phyloP scores from a whole-genome alignment of 92 coral and sea anemone genomes.

The Siderastrea radians region DNA sequence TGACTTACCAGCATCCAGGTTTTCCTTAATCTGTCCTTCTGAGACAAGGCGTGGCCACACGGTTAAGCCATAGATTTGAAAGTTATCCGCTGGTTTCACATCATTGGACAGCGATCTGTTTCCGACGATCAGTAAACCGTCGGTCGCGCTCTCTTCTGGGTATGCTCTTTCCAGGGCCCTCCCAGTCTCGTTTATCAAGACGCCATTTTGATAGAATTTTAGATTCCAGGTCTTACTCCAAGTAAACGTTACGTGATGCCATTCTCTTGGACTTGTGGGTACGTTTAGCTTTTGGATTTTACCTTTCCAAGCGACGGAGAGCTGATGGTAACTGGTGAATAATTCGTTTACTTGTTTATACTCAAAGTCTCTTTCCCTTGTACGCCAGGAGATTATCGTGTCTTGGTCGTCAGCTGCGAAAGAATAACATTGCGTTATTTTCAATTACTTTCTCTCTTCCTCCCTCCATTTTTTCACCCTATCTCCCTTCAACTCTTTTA shows the following conservation, averaged over 20 bases:
- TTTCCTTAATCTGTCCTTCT: too few species aligned
- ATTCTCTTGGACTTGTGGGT: conserved; percentile 4
- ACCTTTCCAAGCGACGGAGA: neutral
- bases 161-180: too few species aligned
- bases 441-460: too few species aligned
- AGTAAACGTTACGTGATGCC: conserved; percentile 45
- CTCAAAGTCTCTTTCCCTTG: neutral
- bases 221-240: conserved; percentile 43
- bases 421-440: neutral
- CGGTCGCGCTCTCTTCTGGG: too few species aligned
- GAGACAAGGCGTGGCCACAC: too few species aligned
- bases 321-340: neutral
- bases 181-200: neutral
- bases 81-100: too few species aligned
- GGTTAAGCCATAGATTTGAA: too few species aligned
- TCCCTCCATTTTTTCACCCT: too few species aligned
- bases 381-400: conserved; percentile 26
- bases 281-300: conserved; percentile 6
- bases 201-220: conserved; percentile 42
- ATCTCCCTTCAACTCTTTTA: too few species aligned
- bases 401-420: neutral
- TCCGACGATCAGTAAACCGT: too few species aligned
- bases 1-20: too few species aligned
- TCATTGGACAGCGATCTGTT: too few species aligned
- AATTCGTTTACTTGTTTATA: conserved; percentile 17